These are phyloP conservation scores for Peromyscus eremicus DNA, from an alignment of 2,797 vertebrate genomes.

Conservation along the genomic window DNA sequence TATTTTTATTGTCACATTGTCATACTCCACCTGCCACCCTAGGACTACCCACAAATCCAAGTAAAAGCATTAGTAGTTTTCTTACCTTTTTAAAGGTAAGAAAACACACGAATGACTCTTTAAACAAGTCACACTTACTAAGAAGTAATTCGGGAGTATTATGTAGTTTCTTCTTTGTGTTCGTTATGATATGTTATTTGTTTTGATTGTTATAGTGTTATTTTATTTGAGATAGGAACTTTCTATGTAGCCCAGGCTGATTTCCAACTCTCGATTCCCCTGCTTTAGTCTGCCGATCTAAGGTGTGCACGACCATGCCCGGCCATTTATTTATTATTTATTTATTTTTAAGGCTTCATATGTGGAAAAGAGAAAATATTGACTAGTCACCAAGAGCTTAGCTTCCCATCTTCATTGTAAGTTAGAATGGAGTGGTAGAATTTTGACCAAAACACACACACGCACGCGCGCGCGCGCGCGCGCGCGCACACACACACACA, in stretches of 20 bases:
- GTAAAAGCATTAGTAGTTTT: too few relatives aligned
- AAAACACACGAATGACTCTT: not conserved
- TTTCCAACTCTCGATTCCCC: not conserved
- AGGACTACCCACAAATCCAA: too few relatives aligned
- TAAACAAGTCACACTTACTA: not conserved
- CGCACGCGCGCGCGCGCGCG: not conserved
- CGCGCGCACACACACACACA: too few relatives aligned
- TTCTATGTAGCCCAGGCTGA: not conserved
- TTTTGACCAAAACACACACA: not conserved
- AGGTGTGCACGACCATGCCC: not conserved
- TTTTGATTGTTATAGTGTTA: not conserved
- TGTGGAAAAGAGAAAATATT: not conserved
- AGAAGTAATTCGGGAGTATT: conserved; percentile 2
- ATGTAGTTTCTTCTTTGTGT: not conserved
- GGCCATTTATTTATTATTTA: too few relatives aligned
- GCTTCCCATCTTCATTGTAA: not conserved
- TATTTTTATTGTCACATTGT: not conserved
- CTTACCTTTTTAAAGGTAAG: too few relatives aligned
- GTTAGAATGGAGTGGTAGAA: not conserved
- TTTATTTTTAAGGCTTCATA: not conserved
- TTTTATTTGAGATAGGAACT: not conserved
- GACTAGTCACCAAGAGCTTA: not conserved
- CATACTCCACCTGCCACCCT: not conserved
- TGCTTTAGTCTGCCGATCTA: not conserved
- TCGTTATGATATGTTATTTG: not conserved